phyloP scores from a whole-genome alignment of 1,140 invertebrate species.

The Drosophila suzukii region DNA sequence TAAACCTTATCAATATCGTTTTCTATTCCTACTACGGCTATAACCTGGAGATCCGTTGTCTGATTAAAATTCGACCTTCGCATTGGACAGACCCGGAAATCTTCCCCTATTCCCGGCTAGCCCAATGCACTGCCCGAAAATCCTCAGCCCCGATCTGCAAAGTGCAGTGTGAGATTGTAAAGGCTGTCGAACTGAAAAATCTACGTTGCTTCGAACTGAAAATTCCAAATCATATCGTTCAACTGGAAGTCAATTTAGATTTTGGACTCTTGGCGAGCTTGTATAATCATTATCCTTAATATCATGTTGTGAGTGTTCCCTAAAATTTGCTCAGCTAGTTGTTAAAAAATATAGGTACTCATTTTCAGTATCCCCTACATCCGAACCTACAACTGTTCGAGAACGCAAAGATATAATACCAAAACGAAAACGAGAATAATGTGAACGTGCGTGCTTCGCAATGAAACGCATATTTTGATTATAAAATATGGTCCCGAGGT shows the following conservation, averaged over 20 bases:
- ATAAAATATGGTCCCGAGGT: constrained; percentile 84
- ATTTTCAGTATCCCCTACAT: constrained; percentile 16
- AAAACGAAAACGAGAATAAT: constrained; percentile 13
- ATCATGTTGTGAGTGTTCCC: constrained; percentile 57
- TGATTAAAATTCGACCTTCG: constrained; percentile 5
- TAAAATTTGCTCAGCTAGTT: constrained; percentile 59
- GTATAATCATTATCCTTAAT: constrained; percentile 30
- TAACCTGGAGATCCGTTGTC: constrained; percentile 17
- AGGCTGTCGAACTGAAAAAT: constrained; percentile 22
- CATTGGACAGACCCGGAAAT: constrained; percentile 71
- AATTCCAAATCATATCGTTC: constrained; percentile 21
- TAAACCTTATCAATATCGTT: constrained; percentile 55
- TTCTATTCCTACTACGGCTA: constrained; percentile 46
- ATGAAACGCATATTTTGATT: constrained; percentile 84
- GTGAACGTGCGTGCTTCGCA: constrained; percentile 64
- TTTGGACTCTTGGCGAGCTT: constrained; percentile 46
- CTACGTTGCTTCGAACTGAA: constrained; percentile 20
- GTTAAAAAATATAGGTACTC: constrained; percentile 37
- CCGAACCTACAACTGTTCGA: constrained; percentile 1
- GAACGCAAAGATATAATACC: constrained; percentile 50
- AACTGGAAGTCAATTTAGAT: constrained; percentile 77
- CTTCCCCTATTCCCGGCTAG: constrained; percentile 76
- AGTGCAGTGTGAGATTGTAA: constrained; percentile 14
- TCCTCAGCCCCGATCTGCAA: neutral
- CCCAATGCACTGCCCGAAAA: constrained; percentile 45